Evolutionary conservation across 1,140 invertebrate species (phyloP).

Genomic region (Drosophila orena): DNA sequence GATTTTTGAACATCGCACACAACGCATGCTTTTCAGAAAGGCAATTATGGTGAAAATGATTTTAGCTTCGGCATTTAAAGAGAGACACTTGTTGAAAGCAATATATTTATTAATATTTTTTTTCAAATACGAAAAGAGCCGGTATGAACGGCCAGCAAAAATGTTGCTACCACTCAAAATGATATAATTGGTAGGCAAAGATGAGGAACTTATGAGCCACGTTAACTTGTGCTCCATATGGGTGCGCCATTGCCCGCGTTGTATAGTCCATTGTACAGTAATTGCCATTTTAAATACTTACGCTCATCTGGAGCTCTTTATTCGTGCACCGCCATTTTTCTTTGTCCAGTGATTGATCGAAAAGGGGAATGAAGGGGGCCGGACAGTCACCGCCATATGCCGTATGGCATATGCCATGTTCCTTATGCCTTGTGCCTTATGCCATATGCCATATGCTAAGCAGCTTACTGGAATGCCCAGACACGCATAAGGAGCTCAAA

Average conservation of each 20-base stretch:
- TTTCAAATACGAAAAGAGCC: constrained; percentile 17
- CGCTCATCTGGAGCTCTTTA: too few species aligned
- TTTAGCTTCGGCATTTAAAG: too few species aligned
- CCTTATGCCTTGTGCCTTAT: constrained; percentile 22
- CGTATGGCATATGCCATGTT: constrained; percentile 19
- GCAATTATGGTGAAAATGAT: too few species aligned
- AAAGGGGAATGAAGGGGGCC: constrained; percentile 8
- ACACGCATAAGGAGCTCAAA: constrained; percentile 77
- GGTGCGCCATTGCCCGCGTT: background rate
- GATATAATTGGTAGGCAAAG: background rate
- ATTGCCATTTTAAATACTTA: constrained; percentile 72
- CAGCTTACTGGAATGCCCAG: constrained; percentile 60
- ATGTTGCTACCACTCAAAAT: background rate
- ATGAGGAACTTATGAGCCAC: constrained; percentile 8
- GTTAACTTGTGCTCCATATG: constrained; percentile 39
- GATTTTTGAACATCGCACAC: too few species aligned
- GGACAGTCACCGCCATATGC: constrained; percentile 37
- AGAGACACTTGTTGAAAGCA: too few species aligned
- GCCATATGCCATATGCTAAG: constrained; percentile 59
- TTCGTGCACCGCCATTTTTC: constrained; percentile 22
- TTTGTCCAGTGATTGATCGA: constrained; percentile 57
- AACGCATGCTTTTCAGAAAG: too few species aligned
- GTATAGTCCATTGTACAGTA: constrained; percentile 25
- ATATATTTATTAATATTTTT: too few species aligned
- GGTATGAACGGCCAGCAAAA: too few species aligned